phyloP scores from a whole-genome alignment of 2,113 vertebrate species.

The Gopherus evgoodei region DNA sequence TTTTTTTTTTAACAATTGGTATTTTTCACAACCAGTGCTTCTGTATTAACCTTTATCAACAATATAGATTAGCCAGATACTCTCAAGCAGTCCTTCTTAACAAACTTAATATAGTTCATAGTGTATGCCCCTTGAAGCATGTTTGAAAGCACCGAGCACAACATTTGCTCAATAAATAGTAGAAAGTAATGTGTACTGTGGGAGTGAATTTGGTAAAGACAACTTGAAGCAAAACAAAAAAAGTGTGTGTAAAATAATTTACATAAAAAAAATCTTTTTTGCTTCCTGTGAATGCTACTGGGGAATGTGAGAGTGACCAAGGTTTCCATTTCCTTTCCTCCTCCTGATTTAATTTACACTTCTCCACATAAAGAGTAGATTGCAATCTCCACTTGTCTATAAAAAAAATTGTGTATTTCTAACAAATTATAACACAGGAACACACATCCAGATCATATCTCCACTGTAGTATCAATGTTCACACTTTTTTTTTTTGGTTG shows the following conservation, averaged over 20 bases:
- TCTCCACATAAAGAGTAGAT: background rate
- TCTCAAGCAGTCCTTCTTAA: background rate
- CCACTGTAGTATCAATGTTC: rapidly evolving
- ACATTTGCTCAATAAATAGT: background rate
- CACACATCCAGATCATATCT: too few relatives aligned
- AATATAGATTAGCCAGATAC: background rate
- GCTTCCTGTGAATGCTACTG: background rate
- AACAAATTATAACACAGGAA: background rate
- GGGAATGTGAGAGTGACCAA: background rate
- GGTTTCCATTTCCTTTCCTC: background rate
- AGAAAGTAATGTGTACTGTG: background rate
- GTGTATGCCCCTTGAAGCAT: background rate
- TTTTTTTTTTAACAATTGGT: background rate
- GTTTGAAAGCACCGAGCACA: background rate
- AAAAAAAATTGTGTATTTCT: background rate
- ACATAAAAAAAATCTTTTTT: background rate
- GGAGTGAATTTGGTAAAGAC: background rate
- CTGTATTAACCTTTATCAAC: rapidly evolving
- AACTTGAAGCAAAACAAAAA: background rate
- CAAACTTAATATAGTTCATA: background rate
- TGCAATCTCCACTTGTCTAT: background rate
- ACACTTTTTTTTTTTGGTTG: background rate
- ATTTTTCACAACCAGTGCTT: background rate
- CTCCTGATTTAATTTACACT: background rate
- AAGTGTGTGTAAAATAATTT: background rate